These are phyloP conservation scores for Otus sunia DNA, from an alignment of 2,113 vertebrate genomes.

Conservation along the genomic window DNA sequence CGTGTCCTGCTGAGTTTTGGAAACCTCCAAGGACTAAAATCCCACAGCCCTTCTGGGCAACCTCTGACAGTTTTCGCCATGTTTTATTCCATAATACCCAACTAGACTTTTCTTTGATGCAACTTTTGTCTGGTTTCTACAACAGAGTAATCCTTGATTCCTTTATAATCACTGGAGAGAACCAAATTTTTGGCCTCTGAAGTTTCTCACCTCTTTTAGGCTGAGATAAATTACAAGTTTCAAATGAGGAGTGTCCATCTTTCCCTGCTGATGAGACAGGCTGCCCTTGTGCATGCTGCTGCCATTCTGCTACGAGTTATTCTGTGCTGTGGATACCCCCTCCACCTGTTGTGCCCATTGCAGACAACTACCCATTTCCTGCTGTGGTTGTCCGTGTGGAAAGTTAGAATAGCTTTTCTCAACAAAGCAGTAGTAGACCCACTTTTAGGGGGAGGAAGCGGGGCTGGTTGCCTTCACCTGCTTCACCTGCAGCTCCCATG, in stretches of 20 bases:
- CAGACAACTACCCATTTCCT: background rate
- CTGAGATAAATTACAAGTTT: background rate
- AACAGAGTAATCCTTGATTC: background rate
- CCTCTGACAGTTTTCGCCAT: background rate
- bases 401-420: background rate
- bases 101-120: background rate
- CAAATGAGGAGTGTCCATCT: background rate
- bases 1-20: background rate
- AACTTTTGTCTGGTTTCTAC: background rate
- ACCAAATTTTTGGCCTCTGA: background rate
- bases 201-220: background rate
- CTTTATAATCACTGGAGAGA: background rate
- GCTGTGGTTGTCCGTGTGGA: background rate
- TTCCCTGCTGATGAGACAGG: background rate
- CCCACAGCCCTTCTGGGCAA: background rate
- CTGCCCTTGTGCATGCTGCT: background rate
- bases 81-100: background rate
- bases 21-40: background rate
- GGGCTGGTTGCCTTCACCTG: background rate
- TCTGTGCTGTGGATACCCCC: background rate
- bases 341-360: background rate
- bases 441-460: background rate
- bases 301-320: background rate
- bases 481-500: background rate
- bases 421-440: background rate